Evolutionary conservation across 2,797 vertebrate species (phyloP), one percentile per base, ranked within the genome.

Genomic region (Falco berigora): DNA sequence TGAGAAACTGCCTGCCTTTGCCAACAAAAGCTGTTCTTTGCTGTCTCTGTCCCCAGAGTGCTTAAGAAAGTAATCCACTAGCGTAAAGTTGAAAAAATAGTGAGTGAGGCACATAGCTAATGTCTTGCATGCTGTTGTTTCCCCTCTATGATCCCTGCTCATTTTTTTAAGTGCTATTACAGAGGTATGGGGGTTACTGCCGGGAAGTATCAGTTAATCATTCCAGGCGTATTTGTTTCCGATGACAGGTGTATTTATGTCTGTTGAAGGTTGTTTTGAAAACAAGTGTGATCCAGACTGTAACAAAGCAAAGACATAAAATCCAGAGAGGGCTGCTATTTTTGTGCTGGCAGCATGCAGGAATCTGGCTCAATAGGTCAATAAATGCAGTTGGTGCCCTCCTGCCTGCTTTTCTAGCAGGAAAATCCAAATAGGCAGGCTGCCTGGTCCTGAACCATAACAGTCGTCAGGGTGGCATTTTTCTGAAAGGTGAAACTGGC

Each of bases 11-110:
- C 67, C 20, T 87, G 59, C 40, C 71, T 69, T 78, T 96, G 93
- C 95, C 95, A 96, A 94, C 2, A 7, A 94, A 96, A 95, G 77
- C 94, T 96, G 76, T 95, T 96, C 93, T 86, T 85, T 2, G 4
- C 71, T 56, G 71, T 73, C 38, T 90, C 38, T 77, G 71, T 91
- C 86, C 90, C 92, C 32, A 84, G 92, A 86, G 88, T 58, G 62
- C 83, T 90, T 90, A 92, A 78, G 59, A 86, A 95, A 94, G 84
- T 93, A 94, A 96, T 87, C 67, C 63, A 87, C 86, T 64, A 84
- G 71, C 38, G 0, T 27, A 18, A 89, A 92, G 86, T 88, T 89
- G 77, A 76, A 95, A 92, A 95, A 92, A 62, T 20, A 71, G 34
- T 18, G 59, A 71, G 28, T 1, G 3, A 84, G 55, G 67, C 75